These are phyloP conservation scores for Dendrophyllia cribrosa DNA, from an alignment of 64 coral and sea anemone species.

Conservation along the genomic window DNA sequence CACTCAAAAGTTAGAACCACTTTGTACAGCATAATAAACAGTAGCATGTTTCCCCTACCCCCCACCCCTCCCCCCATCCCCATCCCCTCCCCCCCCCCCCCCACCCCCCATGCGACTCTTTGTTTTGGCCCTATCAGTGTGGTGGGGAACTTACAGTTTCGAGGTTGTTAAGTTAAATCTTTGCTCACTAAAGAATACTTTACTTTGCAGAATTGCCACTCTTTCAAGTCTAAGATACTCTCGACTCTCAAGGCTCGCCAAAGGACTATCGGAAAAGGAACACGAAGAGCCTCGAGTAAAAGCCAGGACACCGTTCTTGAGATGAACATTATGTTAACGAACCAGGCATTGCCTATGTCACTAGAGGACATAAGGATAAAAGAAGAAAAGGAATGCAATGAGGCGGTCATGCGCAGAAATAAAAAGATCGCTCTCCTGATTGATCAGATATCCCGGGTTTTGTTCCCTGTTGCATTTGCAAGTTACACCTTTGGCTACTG, in stretches of 20 bases:
- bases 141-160: no score
- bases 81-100: no score
- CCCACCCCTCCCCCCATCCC: no score
- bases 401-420: neutral
- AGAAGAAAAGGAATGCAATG: neutral
- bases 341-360: neutral
- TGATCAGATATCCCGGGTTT: neutral
- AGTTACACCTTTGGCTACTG: constrained; percentile 15
- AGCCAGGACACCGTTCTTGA: neutral
- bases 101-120: no score
- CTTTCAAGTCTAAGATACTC: neutral
- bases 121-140: no score
- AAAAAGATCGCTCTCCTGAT: neutral
- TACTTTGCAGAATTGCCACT: neutral
- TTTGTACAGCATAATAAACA: no score
- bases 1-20: no score
- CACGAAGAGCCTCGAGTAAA: no score
- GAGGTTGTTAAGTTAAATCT: no score
- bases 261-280: neutral
- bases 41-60: no score
- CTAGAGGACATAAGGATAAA: neutral
- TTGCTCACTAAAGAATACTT: no score
- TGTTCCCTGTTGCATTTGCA: neutral
- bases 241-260: neutral
- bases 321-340: neutral